Evolutionary conservation across 2,113 vertebrate species (phyloP), one percentile per base, ranked within the genome.

Genomic region (Rhizomys pruinosus): DNA sequence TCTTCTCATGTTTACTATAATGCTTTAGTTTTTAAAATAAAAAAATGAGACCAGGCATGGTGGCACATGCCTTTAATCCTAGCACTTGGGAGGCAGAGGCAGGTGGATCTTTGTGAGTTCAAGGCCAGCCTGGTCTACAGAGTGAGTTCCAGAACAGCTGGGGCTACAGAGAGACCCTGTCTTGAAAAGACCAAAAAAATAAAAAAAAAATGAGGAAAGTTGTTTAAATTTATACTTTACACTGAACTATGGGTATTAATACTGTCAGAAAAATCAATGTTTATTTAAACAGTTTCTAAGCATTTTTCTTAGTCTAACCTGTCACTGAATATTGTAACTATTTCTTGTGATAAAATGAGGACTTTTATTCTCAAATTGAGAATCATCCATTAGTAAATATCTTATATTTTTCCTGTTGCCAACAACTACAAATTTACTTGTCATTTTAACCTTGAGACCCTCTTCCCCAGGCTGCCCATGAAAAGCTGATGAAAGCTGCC

Each of bases 371-470:
- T 3, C 25, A 59, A 94, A 42, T 59, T 63, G 27, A 32, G 59
- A 84, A 90, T 89, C 63, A 79, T 81, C 55, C 17, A 13, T 64
- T 94, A 2, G 32, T 90, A 59, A 57, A 87, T 63, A 78, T 80
- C 32, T 29, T 87, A 80, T 80, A 44, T 73, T 77, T 92, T 87
- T 92, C 76, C 61, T 37, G n/a, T 81, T 84, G 29, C 64, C 61
- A 79, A 19, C 39, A 82, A 72, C 39, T 27, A 68, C 87, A 96
- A 72, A 68, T 74, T 64, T 79, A 66, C 73, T 85, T 47, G 69
- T 85, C 59, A 78, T 90, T 94, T 95, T 94, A 68, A 95, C 94
- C 74, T 96, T 96, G 80, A 89, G 91, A 95, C 47, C 64, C n/a
- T 81, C 52, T 44, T 95, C 37, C 39, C 20, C 3, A 32, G 4